Percentiles rank a stretch among this genome's conserved stretches.
These are phyloP conservation scores for Clarias pachynema DNA, from an alignment of 2,797 vertebrate genomes.

Conservation along the genomic window DNA sequence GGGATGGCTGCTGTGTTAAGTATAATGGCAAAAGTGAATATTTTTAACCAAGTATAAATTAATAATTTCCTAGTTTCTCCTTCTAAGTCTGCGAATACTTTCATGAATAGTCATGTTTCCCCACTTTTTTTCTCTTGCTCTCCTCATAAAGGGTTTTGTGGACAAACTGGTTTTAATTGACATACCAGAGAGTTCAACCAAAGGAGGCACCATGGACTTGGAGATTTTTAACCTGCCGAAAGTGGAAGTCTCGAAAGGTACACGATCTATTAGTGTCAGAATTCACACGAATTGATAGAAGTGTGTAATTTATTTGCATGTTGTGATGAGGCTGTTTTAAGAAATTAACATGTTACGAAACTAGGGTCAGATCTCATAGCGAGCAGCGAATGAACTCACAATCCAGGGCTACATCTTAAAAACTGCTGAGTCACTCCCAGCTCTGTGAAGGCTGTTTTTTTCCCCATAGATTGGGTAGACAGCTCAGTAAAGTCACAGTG, in stretches of 20 bases:
- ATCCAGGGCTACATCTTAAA: not conserved
- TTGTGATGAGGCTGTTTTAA: not conserved
- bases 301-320: not conserved
- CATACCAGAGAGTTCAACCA: conserved; percentile 82
- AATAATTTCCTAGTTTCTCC: not conserved
- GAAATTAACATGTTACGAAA: not conserved
- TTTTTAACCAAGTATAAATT: not conserved
- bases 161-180: conserved; percentile 90
- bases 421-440: not conserved
- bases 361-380: not conserved
- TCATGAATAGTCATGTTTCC: not conserved
- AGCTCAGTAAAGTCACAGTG: not conserved
- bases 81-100: not conserved
- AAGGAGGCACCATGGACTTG: conserved; percentile 87
- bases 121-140: not conserved
- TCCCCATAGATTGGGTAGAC: not conserved
- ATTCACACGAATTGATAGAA: not conserved
- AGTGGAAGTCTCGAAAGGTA: conserved; percentile 91
- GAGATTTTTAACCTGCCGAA: conserved; percentile 89
- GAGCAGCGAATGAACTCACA: not conserved
- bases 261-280: conserved; percentile 12
- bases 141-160: conserved; percentile 74
- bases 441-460: not conserved
- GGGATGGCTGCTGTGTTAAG: conserved; percentile 89
- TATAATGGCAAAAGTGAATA: conserved; percentile 86